Evolutionary conservation across 2,888 invertebrate genomes (phyloP).

Genomic region (Acleris emargana): DNA sequence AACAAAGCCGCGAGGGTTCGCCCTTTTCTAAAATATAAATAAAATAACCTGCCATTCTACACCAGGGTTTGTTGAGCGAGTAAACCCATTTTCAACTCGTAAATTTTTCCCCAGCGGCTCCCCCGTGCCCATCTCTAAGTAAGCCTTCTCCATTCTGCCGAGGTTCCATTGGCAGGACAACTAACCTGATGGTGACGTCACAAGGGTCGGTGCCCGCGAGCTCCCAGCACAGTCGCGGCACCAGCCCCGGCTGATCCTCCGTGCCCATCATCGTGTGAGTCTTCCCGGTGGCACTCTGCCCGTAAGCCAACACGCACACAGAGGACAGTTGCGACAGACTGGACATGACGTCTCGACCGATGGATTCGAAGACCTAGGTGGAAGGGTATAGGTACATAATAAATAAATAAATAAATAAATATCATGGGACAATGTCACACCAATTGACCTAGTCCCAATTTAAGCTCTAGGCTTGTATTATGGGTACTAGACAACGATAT

Average conservation of each 20-base stretch:
- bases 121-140: conserved; percentile 87
- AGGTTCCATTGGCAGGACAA: background rate
- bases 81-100: too few relatives aligned
- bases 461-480: too few relatives aligned
- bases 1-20: too few relatives aligned
- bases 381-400: too few relatives aligned
- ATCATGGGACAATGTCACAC: too few relatives aligned
- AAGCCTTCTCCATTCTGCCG: conserved; percentile 90
- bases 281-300: conserved; percentile 90
- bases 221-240: conserved; percentile 70
- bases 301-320: conserved; percentile 89
- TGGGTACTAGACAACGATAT: too few relatives aligned
- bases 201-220: conserved; percentile 55
- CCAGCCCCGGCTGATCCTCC: conserved; percentile 66
- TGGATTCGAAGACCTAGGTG: conserved; percentile 85
- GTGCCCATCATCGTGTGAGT: conserved; percentile 91
- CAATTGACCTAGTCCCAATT: too few relatives aligned
- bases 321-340: conserved; percentile 86
- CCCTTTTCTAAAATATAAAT: too few relatives aligned
- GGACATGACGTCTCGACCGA: conserved; percentile 86
- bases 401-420: too few relatives aligned
- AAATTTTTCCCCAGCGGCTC: background rate
- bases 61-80: too few relatives aligned
- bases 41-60: too few relatives aligned
- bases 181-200: conserved; percentile 69